Base-by-base conservation (phyloP, 2,113 vertebrate species). In the Cyanoramphus novaezelandiae region DNA sequence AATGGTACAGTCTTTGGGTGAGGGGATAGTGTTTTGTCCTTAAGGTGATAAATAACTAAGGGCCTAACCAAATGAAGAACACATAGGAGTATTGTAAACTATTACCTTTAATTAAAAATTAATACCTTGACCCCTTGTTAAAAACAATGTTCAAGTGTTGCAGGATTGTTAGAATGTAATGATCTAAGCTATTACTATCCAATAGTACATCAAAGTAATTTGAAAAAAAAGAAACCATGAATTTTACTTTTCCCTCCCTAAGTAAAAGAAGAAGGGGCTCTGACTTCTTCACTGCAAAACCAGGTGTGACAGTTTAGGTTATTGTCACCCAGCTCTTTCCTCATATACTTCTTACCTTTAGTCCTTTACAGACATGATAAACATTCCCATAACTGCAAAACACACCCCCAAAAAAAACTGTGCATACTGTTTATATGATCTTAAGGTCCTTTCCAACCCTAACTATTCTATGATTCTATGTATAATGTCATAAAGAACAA, bases 191-290 rank as follows among this genome's bases (percentile, higher is more conserved):
- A 17, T 90, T 78, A 29, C 18, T 69, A 33, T 78, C 43, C 28
- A 71, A 20, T 5, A 53, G 31, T 53, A 59, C 41, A 57, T 33
- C 29, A 52, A 55, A 93, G 49, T 4, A 55, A 46, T 82, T 74
- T 11, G 9, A 7, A 3, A 4, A 17, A 72, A 78, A 25, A 0
- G 10, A 20, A 5, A 0, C 1, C 0, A 3, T n/a, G 7, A 50
- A 37, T 64, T 18, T 64, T 23, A 72, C 50, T 43, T 70, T 75
- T 8, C 8, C 13, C 16, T 71, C 37, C 57, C 62, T 63, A 59
- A 43, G 17, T 28, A 46, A 80, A 49, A 55, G 25, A 33, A 67
- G 37, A 47, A 44, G 10, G 2, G 29, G 17, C 33, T 75, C 23
- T 23, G 33, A 52, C 65, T 35, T 55, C 19, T 62, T 62, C 52